Base-by-base conservation (phyloP, 2,113 vertebrate genomes). In the Odontesthes bonariensis region DNA sequence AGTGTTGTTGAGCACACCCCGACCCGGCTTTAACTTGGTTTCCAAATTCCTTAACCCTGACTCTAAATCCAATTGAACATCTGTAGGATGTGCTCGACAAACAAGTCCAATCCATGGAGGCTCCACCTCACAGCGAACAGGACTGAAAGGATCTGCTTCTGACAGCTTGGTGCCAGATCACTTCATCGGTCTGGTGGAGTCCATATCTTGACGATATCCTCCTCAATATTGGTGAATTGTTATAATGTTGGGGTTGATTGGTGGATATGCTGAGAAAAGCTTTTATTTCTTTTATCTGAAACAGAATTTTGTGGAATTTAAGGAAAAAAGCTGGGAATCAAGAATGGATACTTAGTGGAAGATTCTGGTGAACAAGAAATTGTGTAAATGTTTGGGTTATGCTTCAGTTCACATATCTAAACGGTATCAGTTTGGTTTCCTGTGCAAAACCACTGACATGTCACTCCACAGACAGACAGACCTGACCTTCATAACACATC, bases 401-500 rank as follows among this genome's bases (percentile, higher is more conserved):
- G 64, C 72, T 76, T 59, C 32, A 58, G 16, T 59, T 75, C 54
- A 62, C 70, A 72, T 53, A 65, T 46, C 33, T 55, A 81, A 66
- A 62, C 68, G 51, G 73, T 83, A 78, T 87, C 82, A 75, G 66
- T 61, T 66, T 33, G 65, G 65, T 59, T 14, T 52, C 53, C 47
- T 74, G 62, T 22, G 73, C 46, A 32, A 70, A 75, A 68, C 75
- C 75, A 81, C 59, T 69, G 70, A 65, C 80, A 46, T 69, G 86
- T 92, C 74, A 20, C 69, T 70, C 70, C 70, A 54, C 88, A 86
- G 91, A 92, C 89, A 91, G 86, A 63, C 89, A 91, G 86, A 63
- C 68, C 76, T 90, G 93, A 94, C 94, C 95, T 96, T 96, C 92
- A 92, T 91, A 86, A 91, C 91, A 95, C 94, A 96, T 96, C 93